Evolutionary conservation across 2,888 invertebrate genomes (phyloP).

Genomic region (Amiota mariae): DNA sequence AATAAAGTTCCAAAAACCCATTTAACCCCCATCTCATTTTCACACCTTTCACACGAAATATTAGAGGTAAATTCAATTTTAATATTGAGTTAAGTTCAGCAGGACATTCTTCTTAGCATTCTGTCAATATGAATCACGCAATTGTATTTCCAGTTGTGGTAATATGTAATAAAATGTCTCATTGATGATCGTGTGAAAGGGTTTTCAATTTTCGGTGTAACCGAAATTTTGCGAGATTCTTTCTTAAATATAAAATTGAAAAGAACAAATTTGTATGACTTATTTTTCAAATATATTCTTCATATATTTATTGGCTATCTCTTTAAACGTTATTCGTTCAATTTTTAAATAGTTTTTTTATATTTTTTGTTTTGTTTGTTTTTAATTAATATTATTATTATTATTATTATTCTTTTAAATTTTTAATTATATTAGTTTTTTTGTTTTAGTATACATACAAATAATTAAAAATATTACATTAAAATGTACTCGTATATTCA

Average conservation of each 20-base stretch:
- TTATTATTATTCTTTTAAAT: slow-evolving; percentile 36
- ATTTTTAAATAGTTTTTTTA: slow-evolving; percentile 7
- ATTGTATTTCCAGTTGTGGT: too few relatives aligned
- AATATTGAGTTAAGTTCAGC: too few relatives aligned
- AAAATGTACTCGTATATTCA: slow-evolving; percentile 69
- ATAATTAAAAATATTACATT: slow-evolving; percentile 72
- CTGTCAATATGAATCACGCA: too few relatives aligned
- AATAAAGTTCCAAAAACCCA: too few relatives aligned
- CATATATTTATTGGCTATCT: slow-evolving; percentile 71
- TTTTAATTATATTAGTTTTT: slow-evolving; percentile 39
- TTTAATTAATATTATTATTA: slow-evolving; percentile 43
- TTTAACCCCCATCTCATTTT: too few relatives aligned
- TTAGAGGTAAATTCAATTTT: too few relatives aligned
- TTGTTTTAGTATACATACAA: slow-evolving; percentile 73
- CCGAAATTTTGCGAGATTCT: too few relatives aligned
- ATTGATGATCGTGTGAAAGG: too few relatives aligned
- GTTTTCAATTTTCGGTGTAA: too few relatives aligned
- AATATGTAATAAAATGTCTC: too few relatives aligned
- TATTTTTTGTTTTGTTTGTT: slow-evolving; percentile 59
- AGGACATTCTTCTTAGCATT: too few relatives aligned
- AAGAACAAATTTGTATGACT: slow-evolving; percentile 49
- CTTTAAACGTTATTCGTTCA: slow-evolving; percentile 61
- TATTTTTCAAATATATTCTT: slow-evolving; percentile 72
- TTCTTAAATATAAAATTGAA: slow-evolving; percentile 23
- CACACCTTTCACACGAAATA: too few relatives aligned